phyloP scores from a whole-genome alignment of 1,140 invertebrate genomes.

The Danaus melanippus region DNA sequence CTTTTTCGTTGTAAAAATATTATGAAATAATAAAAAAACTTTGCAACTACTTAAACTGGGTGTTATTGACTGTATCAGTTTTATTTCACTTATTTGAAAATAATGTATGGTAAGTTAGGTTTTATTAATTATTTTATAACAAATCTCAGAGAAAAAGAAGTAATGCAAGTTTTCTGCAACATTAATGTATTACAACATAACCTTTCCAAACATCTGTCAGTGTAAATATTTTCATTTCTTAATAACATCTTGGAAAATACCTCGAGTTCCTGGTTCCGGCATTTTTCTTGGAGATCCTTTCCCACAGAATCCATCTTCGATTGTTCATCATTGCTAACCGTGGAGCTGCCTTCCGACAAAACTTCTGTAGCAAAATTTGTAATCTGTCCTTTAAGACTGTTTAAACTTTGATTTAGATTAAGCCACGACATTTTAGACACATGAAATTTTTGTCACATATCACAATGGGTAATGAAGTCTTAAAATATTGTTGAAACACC shows the following conservation, averaged over 20 bases:
- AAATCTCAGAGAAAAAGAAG: too few species aligned
- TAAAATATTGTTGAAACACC: conserved; percentile 31
- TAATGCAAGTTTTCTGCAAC: conserved; percentile 1
- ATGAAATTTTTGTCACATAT: conserved; percentile 39
- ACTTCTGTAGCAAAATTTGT: conserved; percentile 83
- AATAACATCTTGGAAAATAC: conserved; percentile 55
- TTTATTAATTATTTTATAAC: too few species aligned
- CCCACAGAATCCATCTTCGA: conserved; percentile 14
- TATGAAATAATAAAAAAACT: too few species aligned
- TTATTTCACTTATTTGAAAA: too few species aligned
- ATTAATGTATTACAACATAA: conserved; percentile 42
- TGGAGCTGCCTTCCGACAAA: conserved; percentile 74
- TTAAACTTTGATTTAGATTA: conserved; percentile 81
- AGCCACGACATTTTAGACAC: conserved; percentile 81
- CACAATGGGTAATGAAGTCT: conserved; percentile 30
- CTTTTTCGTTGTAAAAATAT: too few species aligned
- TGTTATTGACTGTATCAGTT: too few species aligned
- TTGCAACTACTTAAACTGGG: too few species aligned
- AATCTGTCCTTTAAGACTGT: conserved; percentile 82
- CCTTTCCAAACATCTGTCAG: conserved; percentile 48
- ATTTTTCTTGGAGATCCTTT: conserved; percentile 68
- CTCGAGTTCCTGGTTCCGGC: conserved; percentile 76
- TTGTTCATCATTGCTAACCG: conserved; percentile 69
- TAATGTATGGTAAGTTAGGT: too few species aligned
- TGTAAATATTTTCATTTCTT: conserved; percentile 25